Evolutionary conservation across 2,888 invertebrate genomes (phyloP).

Genomic region (Dicyrtoma fusca): DNA sequence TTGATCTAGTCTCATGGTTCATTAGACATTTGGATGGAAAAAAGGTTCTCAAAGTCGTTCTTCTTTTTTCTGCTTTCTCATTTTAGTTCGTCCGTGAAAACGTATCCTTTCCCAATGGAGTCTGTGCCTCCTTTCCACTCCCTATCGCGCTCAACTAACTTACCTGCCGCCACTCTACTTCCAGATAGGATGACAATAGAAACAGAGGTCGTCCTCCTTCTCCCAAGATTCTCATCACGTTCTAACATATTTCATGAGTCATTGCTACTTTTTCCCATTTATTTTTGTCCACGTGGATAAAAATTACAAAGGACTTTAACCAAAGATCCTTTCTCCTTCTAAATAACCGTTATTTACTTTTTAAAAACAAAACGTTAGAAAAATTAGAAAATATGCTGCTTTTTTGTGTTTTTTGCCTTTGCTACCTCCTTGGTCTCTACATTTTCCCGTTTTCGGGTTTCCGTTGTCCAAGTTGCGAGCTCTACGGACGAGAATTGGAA

Average conservation of each 20-base stretch:
- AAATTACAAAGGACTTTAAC: neutral
- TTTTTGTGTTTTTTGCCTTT: neutral
- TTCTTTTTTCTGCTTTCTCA: neutral
- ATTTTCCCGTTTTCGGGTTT: neutral
- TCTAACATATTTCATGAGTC: constrained; percentile 55
- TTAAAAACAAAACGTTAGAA: too few species aligned
- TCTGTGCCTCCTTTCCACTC: too few species aligned
- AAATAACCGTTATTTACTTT: too few species aligned
- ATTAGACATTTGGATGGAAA: constrained; percentile 38
- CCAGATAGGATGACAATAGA: constrained; percentile 14
- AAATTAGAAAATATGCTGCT: neutral
- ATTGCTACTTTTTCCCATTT: constrained; percentile 34
- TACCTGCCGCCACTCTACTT: neutral
- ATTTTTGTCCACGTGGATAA: constrained; percentile 3
- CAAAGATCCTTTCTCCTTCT: too few species aligned
- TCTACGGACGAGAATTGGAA: neutral
- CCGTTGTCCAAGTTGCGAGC: neutral
- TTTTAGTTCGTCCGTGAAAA: neutral
- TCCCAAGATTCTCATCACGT: constrained; percentile 51
- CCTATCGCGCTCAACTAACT: neutral
- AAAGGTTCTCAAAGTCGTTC: neutral
- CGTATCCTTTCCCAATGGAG: too few species aligned
- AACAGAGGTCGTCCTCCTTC: neutral
- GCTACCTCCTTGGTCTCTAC: neutral
- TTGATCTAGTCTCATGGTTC: constrained; percentile 52